Evolutionary conservation across 2,797 vertebrate genomes (phyloP).

Genomic region (Graptemys geographica): DNA sequence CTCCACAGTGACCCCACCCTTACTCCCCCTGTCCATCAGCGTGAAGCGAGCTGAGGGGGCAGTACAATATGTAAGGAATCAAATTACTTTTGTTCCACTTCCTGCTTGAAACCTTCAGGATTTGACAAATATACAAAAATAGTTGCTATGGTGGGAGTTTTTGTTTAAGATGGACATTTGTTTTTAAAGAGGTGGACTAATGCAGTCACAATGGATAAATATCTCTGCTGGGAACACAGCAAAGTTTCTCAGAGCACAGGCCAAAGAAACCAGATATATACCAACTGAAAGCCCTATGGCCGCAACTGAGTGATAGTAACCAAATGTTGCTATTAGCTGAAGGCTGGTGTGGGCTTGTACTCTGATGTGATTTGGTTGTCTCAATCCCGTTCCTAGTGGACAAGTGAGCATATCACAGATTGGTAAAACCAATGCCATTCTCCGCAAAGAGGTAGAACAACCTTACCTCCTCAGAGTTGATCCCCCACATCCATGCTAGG

Average conservation of each 20-base stretch:
- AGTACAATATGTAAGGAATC: background rate
- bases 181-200: background rate
- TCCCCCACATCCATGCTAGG: background rate
- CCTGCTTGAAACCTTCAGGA: background rate
- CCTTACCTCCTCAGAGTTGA: background rate
- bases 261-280: background rate
- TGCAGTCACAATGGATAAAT: background rate
- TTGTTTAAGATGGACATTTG: background rate
- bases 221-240: background rate
- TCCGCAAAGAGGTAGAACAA: background rate
- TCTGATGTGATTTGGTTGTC: background rate
- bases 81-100: background rate
- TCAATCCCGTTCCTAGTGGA: background rate
- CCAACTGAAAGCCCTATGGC: background rate
- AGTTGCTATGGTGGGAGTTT: background rate
- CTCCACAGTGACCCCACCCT: background rate
- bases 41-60: background rate
- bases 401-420: background rate
- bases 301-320: background rate
- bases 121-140: background rate
- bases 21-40: background rate
- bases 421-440: background rate
- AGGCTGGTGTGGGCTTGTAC: background rate
- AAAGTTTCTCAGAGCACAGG: background rate
- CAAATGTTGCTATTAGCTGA: background rate